A percentile compares a stretch with the other conserved stretches of the same genome.
phyloP scores from a whole-genome alignment of 1,140 invertebrate species.

The Pantala flavescens region DNA sequence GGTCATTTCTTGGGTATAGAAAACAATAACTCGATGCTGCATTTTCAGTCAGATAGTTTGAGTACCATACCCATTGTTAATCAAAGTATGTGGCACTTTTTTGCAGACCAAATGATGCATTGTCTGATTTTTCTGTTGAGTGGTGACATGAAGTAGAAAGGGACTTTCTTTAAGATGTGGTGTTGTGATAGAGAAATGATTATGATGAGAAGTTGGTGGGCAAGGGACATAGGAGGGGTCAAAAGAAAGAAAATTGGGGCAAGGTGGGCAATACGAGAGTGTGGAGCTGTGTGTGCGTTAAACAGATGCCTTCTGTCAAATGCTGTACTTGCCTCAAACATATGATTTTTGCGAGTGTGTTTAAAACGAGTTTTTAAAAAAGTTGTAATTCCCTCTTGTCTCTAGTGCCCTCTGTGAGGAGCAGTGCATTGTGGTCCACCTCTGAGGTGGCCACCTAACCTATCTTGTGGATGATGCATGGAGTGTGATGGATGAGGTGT shows the following conservation, averaged over 20 bases:
- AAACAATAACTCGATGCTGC: not conserved
- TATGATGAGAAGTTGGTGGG: not conserved
- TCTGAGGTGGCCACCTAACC: not conserved
- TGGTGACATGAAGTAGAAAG: not conserved
- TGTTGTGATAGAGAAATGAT: not conserved
- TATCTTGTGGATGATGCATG: not conserved
- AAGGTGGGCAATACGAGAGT: not conserved
- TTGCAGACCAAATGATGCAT: not conserved
- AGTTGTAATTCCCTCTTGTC: conserved; percentile 5
- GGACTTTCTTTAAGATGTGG: not conserved
- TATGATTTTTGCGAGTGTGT: not conserved
- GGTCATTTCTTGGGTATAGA: not conserved
- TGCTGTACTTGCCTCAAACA: not conserved
- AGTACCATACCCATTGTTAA: not conserved
- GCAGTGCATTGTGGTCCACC: conserved; percentile 15
- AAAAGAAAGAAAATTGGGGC: not conserved
- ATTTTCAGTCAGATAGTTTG: not conserved
- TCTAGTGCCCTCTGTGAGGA: conserved; percentile 21
- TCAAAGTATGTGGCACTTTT: conserved; percentile 2
- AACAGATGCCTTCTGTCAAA: not conserved
- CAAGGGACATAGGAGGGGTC: not conserved
- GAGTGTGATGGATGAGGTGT: not conserved
- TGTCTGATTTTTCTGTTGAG: not conserved
- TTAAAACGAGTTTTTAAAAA: not conserved
- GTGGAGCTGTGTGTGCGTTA: not conserved